These are phyloP conservation scores for Notodonta dromedarius DNA, from an alignment of 2,888 invertebrate genomes.

Conservation along the genomic window DNA sequence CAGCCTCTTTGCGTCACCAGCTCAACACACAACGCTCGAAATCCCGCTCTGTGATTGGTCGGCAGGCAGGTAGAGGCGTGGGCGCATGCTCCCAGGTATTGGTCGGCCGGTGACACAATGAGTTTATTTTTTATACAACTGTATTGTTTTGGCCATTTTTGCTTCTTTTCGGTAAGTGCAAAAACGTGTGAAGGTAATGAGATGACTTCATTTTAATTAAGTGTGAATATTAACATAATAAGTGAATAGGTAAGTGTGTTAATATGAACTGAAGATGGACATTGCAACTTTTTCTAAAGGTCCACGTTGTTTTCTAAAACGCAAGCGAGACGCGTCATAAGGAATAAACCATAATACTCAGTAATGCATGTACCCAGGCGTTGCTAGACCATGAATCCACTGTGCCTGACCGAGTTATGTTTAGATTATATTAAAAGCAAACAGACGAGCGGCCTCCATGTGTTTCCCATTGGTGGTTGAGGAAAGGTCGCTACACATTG, in stretches of 20 bases:
- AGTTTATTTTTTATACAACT: neutral
- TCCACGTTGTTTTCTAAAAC: no score
- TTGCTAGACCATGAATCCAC: neutral
- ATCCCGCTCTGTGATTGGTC: slow-evolving; percentile 30
- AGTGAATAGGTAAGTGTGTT: no score
- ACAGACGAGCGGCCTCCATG: slow-evolving; percentile 26
- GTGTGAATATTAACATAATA: no score
- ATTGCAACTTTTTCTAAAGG: no score
- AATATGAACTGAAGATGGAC: no score
- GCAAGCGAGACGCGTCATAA: no score
- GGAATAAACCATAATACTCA: no score
- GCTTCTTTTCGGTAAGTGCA: neutral
- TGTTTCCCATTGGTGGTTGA: slow-evolving; percentile 23
- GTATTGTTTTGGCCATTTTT: slow-evolving; percentile 3
- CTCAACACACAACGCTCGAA: neutral
- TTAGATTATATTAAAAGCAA: slow-evolving; percentile 30
- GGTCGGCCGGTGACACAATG: slow-evolving; percentile 9
- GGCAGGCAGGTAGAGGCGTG: slow-evolving; percentile 27
- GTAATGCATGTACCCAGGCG: no score
- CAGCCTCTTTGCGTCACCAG: slow-evolving; percentile 9
- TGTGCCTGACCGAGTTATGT: slow-evolving; percentile 22
- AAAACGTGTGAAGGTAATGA: neutral
- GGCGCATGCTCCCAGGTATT: slow-evolving; percentile 29
- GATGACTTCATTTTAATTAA: neutral
- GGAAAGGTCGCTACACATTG: slow-evolving; percentile 8